Base-by-base conservation (phyloP, 2,797 vertebrate genomes). In the Crocodylus rhombifer region DNA sequence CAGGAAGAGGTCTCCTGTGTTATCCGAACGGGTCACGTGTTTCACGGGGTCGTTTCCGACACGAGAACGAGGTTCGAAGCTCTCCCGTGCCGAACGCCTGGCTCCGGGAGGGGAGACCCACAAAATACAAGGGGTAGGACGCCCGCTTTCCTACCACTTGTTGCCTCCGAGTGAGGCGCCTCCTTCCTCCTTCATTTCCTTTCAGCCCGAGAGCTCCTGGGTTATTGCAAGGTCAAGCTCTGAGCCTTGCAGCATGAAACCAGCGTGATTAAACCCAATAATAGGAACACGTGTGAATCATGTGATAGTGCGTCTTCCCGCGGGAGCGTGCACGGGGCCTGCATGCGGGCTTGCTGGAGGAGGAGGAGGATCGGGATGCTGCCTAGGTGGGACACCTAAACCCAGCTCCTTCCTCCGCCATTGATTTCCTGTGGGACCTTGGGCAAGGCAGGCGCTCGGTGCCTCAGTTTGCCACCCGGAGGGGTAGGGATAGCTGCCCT, bases 221-320 rank as follows among this genome's bases (percentile, higher is more conserved):
- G 91, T 92, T 88, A 81, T 42, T 2, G 15, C 13, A 78, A 91
- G 84, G 79, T 92, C 87, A 90, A 84, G 28, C 64, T 89, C 77
- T 26, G 74, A 80, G 57, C 74, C 8, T 14, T 12, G 51, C 42
- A 84, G 55, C 69, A 86, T 60, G 87, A 95, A 95, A 82, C 56
- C 7, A 21, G 77, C 42, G 14, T 51, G 36, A 16, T 71, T 56
- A 79, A 79, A 77, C 78, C 87, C 79, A 4, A 77, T 77, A 61
- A 89, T 12, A 18, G 21, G 11, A 67, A 71, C 67, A 42, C 75
- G 79, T 5, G 65, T 85, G 94, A 89, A 77, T 26, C 33, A 30
- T 42, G 69, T 20, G 21, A 42, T 13, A 73, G 36, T 11, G 82
- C 42, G 56, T 57, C 74, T 57, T 57, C 55, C 3, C 4, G 12